Evolutionary conservation across 2,113 vertebrate species (phyloP).

Genomic region (Pithys albifrons): DNA sequence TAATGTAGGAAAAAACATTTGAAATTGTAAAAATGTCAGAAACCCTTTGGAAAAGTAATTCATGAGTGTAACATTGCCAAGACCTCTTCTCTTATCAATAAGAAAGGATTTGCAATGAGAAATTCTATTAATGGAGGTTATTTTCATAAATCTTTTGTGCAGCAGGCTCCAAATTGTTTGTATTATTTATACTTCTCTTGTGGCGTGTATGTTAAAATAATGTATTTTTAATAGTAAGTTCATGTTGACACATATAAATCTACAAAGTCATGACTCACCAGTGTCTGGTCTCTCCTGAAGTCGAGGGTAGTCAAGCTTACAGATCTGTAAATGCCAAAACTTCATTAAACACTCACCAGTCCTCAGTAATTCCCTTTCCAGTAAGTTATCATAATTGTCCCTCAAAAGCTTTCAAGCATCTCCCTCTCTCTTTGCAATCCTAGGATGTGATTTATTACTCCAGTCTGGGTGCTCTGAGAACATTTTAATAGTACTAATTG

Average conservation of each 20-base stretch:
- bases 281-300: background rate
- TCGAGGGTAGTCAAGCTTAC: slow-evolving; percentile 5
- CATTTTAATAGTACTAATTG: slow-evolving; percentile 56
- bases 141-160: background rate
- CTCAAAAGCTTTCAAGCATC: background rate
- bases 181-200: background rate
- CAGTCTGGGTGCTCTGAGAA: background rate
- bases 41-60: background rate
- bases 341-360: background rate
- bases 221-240: background rate
- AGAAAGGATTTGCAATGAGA: slow-evolving; percentile 17
- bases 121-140: slow-evolving; percentile 23
- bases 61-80: background rate
- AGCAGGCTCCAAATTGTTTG: background rate
- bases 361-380: background rate
- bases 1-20: background rate
- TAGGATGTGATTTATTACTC: slow-evolving; percentile 28
- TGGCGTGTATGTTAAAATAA: background rate
- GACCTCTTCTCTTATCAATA: background rate
- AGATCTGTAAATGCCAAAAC: background rate
- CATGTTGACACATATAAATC: background rate
- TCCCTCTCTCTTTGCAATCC: background rate
- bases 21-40: background rate
- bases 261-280: background rate
- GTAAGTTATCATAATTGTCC: background rate